phyloP scores from a whole-genome alignment of 1,140 invertebrate genomes.

The Saccostrea echinata region DNA sequence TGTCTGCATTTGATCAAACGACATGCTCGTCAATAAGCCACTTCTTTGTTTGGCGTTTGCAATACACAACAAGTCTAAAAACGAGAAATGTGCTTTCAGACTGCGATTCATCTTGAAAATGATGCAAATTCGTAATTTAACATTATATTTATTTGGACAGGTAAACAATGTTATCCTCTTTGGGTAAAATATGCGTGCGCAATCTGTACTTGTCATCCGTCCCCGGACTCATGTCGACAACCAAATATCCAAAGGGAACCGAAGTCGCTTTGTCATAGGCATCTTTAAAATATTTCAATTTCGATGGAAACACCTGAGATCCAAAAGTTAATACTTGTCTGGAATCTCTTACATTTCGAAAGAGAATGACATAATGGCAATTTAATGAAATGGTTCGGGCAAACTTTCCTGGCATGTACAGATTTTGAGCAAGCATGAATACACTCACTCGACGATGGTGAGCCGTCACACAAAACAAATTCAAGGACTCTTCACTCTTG shows the following conservation, averaged over 20 bases:
- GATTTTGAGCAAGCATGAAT: slow-evolving; percentile 51
- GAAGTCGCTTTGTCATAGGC: slow-evolving; percentile 46
- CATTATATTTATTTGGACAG: slow-evolving; percentile 4
- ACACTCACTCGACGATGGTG: slow-evolving; percentile 45
- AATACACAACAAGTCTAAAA: slow-evolving; percentile 40
- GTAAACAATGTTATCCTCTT: slow-evolving; percentile 48
- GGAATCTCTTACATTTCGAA: slow-evolving; percentile 41
- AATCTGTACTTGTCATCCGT: slow-evolving; percentile 40
- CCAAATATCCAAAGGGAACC: slow-evolving; percentile 43
- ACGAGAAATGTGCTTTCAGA: slow-evolving; percentile 28
- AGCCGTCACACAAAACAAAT: slow-evolving; percentile 49
- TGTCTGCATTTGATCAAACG: slow-evolving; percentile 40
- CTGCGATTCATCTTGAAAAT: slow-evolving; percentile 39
- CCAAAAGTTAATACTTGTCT: slow-evolving; percentile 46
- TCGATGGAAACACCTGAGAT: slow-evolving; percentile 46
- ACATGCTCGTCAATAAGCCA: slow-evolving; percentile 4
- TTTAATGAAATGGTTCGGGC: slow-evolving; percentile 52
- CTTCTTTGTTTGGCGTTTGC: slow-evolving; percentile 28
- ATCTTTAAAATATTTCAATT: slow-evolving; percentile 45
- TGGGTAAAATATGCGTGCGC: slow-evolving; percentile 49
- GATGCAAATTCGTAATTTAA: neutral
- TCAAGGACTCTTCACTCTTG: slow-evolving; percentile 33
- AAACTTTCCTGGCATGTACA: slow-evolving; percentile 45
- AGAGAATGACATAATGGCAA: slow-evolving; percentile 41
- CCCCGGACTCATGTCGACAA: slow-evolving; percentile 43